Evolutionary conservation across 2,797 vertebrate genomes (phyloP).

Genomic region (Passerculus sandwichensis): DNA sequence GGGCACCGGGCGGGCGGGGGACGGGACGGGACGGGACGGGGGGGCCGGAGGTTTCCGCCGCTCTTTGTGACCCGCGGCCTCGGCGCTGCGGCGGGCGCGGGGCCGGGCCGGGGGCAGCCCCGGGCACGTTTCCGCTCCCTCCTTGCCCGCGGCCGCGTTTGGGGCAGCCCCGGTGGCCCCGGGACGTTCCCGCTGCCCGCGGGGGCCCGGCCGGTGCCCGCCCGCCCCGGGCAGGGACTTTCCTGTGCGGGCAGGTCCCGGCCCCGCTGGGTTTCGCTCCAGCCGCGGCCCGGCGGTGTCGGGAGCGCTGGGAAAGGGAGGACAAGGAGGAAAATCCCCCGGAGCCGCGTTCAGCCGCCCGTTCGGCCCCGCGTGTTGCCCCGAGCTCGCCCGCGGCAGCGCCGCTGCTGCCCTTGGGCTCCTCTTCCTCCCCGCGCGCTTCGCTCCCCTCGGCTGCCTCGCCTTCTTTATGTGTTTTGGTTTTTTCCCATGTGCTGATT

Average conservation of each 20-base stretch:
- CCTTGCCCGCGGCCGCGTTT: not conserved
- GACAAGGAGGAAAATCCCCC: fast-evolving
- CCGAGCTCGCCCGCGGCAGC: not conserved
- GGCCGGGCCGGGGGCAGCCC: too few species aligned
- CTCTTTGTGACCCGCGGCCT: too few species aligned
- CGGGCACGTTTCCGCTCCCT: too few species aligned
- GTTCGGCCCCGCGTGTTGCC: not conserved
- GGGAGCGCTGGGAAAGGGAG: not conserved
- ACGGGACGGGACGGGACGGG: too few species aligned
- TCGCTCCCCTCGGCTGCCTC: too few species aligned
- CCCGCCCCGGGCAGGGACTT: not conserved
- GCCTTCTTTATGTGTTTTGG: not conserved
- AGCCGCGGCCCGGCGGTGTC: not conserved
- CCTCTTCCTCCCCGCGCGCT: not conserved
- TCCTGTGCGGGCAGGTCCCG: not conserved
- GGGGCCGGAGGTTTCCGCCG: too few species aligned
- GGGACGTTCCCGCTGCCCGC: not conserved
- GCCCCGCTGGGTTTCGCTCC: not conserved
- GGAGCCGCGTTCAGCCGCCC: too few species aligned
- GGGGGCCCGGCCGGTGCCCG: not conserved
- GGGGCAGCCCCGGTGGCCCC: not conserved
- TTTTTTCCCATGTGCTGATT: fast-evolving
- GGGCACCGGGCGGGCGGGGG: not conserved
- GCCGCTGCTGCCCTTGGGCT: not conserved
- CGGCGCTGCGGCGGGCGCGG: too few species aligned